phyloP scores from a whole-genome alignment of 2,888 invertebrate genomes.

The Clivina fossor region DNA sequence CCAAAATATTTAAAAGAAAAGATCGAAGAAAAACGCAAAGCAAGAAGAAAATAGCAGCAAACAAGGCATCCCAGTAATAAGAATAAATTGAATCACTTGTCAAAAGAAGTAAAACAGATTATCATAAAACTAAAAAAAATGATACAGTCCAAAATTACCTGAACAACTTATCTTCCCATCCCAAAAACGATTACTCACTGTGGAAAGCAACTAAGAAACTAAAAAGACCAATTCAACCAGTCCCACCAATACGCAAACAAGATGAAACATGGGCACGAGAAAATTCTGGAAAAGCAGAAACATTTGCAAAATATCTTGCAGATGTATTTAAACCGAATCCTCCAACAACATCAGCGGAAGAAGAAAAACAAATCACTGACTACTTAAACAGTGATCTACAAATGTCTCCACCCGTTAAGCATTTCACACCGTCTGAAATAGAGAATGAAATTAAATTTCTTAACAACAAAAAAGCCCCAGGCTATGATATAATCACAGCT shows the following conservation, averaged over 20 bases:
- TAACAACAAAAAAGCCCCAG: constrained; percentile 35
- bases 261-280: constrained; percentile 36
- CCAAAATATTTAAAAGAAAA: constrained; percentile 6
- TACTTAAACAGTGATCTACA: not conserved
- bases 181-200: constrained; percentile 34
- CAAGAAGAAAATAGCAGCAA: constrained; percentile 36
- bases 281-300: constrained; percentile 35
- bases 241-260: constrained; percentile 29
- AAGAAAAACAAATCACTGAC: not conserved
- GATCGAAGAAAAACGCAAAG: constrained; percentile 18
- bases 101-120: constrained; percentile 34
- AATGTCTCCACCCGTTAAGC: not conserved
- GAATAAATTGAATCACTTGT: constrained; percentile 32
- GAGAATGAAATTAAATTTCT: constrained; percentile 6
- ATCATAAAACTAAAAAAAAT: constrained; percentile 1
- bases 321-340: constrained; percentile 34
- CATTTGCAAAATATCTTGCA: constrained; percentile 36
- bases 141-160: not conserved
- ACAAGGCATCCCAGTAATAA: constrained; percentile 35
- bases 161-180: not conserved
- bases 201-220: constrained; percentile 37
- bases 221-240: constrained; percentile 27
- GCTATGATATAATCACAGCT: constrained; percentile 39
- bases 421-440: not conserved
- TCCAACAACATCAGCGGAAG: not conserved